Evolutionary conservation across 2,888 invertebrate species (phyloP).

Genomic region (Idaea biselata): DNA sequence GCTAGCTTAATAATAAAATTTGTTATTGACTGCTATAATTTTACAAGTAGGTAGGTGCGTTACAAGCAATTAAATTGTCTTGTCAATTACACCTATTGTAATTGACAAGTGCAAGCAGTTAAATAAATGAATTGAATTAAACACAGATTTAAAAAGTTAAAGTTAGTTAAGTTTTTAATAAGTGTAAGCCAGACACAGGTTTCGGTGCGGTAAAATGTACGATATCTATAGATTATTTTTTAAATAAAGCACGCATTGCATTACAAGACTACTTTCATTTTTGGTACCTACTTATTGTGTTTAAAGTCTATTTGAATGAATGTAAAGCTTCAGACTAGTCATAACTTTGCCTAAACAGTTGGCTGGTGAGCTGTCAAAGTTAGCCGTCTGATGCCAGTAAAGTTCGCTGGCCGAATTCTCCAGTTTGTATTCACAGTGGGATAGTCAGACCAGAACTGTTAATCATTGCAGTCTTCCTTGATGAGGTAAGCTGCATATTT

Average conservation of each 20-base stretch:
- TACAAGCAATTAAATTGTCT: too few relatives aligned
- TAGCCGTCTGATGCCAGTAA: conserved; percentile 44
- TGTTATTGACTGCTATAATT: too few relatives aligned
- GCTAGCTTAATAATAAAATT: too few relatives aligned
- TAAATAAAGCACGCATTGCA: not conserved
- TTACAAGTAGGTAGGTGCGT: too few relatives aligned
- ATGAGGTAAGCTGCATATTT: conserved; percentile 11
- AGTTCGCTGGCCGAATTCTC: conserved; percentile 34
- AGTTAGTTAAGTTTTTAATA: too few relatives aligned
- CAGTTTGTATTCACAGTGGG: conserved; percentile 18
- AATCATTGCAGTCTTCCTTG: conserved; percentile 3
- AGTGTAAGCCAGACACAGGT: too few relatives aligned
- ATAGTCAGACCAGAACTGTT: conserved; percentile 10
- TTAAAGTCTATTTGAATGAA: conserved; percentile 20
- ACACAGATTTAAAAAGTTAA: too few relatives aligned
- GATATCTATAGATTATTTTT: not conserved
- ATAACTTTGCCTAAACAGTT: conserved; percentile 50
- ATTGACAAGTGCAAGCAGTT: too few relatives aligned
- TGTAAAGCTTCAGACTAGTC: conserved; percentile 38
- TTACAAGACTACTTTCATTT: not conserved
- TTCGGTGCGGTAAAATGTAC: too few relatives aligned
- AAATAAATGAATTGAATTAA: too few relatives aligned
- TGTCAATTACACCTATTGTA: too few relatives aligned
- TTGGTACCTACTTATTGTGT: conserved; percentile 6
- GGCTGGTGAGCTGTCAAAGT: conserved; percentile 60